A percentile compares a stretch with the other conserved stretches of the same genome.
These are phyloP conservation scores for Linnaemya vulpina DNA, from an alignment of 2,888 invertebrate species.

Conservation along the genomic window DNA sequence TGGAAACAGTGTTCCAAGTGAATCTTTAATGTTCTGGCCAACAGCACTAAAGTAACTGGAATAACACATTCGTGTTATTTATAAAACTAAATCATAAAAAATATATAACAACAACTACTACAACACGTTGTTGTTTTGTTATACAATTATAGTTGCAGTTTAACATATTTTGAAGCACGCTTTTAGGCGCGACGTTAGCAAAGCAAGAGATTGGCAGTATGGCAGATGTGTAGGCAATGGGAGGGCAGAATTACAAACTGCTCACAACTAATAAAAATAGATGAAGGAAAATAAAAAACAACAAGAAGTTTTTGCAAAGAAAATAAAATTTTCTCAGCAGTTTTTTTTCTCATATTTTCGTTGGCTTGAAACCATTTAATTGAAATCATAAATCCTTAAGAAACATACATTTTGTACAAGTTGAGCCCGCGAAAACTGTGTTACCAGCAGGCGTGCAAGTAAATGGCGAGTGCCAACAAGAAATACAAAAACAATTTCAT, in stretches of 20 bases:
- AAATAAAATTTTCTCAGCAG: slow-evolving; percentile 17
- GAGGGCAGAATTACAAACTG: slow-evolving; percentile 1
- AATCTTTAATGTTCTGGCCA: slow-evolving; percentile 38
- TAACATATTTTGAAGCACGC: slow-evolving; percentile 47
- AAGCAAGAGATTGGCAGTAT: neutral
- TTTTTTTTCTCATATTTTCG: neutral
- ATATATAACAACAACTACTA: neutral
- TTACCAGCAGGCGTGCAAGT: slow-evolving; percentile 57
- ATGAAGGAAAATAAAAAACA: neutral
- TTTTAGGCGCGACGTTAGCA: slow-evolving; percentile 17
- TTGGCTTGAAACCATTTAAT: slow-evolving; percentile 76
- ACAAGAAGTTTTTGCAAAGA: neutral
- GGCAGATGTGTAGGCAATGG: neutral
- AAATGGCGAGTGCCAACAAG: slow-evolving; percentile 57
- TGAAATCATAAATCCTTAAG: slow-evolving; percentile 80
- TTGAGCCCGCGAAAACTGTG: slow-evolving; percentile 68
- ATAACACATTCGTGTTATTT: slow-evolving; percentile 17
- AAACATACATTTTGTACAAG: slow-evolving; percentile 76
- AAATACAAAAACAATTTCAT: neutral
- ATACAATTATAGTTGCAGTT: slow-evolving; percentile 43
- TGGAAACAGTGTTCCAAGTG: slow-evolving; percentile 21
- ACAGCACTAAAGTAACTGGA: slow-evolving; percentile 5
- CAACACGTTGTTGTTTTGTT: neutral
- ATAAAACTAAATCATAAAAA: slow-evolving; percentile 36
- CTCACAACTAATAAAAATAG: slow-evolving; percentile 42